Conservation (phyloP, 2,113 vertebrate genomes). For the Potamarius usumacintae region DNA sequence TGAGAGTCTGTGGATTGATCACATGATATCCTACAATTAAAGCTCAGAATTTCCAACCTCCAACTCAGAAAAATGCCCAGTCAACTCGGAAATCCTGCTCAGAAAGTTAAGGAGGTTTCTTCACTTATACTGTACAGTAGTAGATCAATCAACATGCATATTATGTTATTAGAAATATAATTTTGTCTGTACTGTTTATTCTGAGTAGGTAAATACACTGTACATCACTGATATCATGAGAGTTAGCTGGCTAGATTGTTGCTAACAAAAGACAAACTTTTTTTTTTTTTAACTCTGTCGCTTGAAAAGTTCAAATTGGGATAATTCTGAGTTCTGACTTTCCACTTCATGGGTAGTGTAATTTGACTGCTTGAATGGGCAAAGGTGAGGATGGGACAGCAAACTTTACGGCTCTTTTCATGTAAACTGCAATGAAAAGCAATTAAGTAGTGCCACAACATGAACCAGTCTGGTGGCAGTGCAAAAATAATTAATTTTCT, state of each 20-base stretch:
- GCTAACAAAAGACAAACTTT: too few species aligned
- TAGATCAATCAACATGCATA: background rate
- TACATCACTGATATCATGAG: background rate
- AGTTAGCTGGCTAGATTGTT: background rate
- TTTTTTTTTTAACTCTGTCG: background rate
- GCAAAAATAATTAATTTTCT: slow-evolving; percentile 15
- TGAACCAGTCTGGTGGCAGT: background rate
- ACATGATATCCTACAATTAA: background rate
- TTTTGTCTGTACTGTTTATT: background rate
- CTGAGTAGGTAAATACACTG: background rate
- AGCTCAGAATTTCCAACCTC: background rate
- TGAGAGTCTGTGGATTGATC: background rate
- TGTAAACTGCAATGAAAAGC: background rate
- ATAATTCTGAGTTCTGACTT: background rate
- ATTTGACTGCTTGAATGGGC: background rate
- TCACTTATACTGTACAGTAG: background rate
- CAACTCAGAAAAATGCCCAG: background rate
- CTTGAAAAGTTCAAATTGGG: background rate
- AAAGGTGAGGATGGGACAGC: background rate
- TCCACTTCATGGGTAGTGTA: background rate
- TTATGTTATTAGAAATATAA: background rate
- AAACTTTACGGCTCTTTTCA: background rate
- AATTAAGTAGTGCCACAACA: background rate
- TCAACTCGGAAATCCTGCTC: background rate
- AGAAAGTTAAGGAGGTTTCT: background rate